Evolutionary conservation across 2,113 vertebrate genomes (phyloP).

Genomic region (Microcebus tavaratra): DNA sequence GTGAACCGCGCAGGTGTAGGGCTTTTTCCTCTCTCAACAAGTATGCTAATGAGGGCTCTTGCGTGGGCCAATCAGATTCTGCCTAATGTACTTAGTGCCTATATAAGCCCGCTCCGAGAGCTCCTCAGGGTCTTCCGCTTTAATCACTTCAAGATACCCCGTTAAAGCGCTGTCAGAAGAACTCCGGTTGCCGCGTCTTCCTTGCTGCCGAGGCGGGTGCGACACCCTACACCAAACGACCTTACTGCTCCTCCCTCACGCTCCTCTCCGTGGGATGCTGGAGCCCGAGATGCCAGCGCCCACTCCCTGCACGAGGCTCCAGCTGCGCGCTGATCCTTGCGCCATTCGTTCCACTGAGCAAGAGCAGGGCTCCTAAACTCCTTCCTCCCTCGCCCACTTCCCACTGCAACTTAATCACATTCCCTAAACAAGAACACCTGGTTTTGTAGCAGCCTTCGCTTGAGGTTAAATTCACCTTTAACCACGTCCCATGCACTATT

Average conservation of each 20-base stretch:
- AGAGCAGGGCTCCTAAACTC: too few relatives aligned
- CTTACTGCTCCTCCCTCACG: rapidly evolving
- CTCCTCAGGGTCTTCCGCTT: too few relatives aligned
- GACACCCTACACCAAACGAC: rapidly evolving
- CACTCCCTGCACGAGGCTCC: rapidly evolving
- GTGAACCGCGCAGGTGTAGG: too few relatives aligned
- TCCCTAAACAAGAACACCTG: rapidly evolving
- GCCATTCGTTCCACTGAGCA: rapidly evolving
- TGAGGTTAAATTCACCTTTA: background rate
- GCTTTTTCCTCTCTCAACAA: too few relatives aligned
- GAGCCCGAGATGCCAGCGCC: rapidly evolving
- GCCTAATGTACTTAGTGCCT: too few relatives aligned
- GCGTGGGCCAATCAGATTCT: too few relatives aligned
- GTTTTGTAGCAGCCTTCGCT: background rate
- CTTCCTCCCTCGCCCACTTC: background rate
- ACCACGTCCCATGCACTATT: rapidly evolving
- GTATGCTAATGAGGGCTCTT: too few relatives aligned
- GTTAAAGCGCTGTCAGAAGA: too few relatives aligned
- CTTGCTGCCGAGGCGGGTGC: too few relatives aligned
- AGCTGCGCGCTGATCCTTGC: background rate
- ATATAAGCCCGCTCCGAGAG: too few relatives aligned
- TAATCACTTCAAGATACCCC: too few relatives aligned
- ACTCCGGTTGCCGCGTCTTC: too few relatives aligned
- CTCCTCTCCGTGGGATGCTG: background rate
- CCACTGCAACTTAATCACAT: background rate